These are phyloP conservation scores for Microcebus lehilahytsara DNA, from an alignment of 2,113 vertebrate genomes.

Conservation along the genomic window DNA sequence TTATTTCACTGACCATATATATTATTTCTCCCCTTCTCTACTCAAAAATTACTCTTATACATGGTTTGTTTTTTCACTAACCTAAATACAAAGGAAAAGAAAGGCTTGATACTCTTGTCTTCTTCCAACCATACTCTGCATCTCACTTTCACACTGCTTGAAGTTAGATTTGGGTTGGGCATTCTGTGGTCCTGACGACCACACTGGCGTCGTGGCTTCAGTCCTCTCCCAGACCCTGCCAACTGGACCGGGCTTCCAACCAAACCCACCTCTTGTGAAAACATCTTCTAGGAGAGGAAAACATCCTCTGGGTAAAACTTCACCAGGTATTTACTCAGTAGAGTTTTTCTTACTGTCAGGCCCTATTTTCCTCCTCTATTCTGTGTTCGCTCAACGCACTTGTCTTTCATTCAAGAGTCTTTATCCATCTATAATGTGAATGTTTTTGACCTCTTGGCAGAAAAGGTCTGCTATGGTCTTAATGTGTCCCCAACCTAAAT, in stretches of 20 bases:
- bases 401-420: slow-evolving; percentile 10
- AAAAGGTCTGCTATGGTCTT: background rate
- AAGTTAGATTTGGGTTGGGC: background rate
- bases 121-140: slow-evolving; percentile 12
- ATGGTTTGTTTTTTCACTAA: background rate
- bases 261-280: background rate
- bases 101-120: background rate
- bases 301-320: background rate
- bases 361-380: background rate
- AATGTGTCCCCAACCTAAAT: background rate
- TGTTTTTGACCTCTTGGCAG: slow-evolving; percentile 23
- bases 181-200: background rate
- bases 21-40: slow-evolving; percentile 32
- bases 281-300: background rate
- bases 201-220: too few species aligned
- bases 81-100: slow-evolving; percentile 44
- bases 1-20: slow-evolving; percentile 45
- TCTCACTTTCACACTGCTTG: background rate
- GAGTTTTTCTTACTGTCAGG: background rate
- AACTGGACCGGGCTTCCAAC: background rate
- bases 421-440: background rate
- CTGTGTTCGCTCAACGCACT: background rate
- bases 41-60: slow-evolving; percentile 25
- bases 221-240: background rate
- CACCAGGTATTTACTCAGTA: background rate